Evolutionary conservation across 1,140 invertebrate species (phyloP).

Genomic region (Heliconius hewitsoni): DNA sequence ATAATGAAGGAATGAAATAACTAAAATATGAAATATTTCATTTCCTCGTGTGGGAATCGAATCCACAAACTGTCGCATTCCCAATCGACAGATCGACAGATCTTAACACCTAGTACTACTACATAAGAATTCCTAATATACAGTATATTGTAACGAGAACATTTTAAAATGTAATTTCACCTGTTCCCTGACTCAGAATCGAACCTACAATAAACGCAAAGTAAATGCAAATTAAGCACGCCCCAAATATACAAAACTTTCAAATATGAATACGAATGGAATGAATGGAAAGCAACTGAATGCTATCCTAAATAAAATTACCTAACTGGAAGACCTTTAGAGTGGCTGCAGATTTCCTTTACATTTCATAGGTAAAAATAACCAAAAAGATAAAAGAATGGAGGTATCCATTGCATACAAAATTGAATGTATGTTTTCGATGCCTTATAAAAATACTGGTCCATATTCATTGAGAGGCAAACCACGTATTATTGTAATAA

Average conservation of each 20-base stretch:
- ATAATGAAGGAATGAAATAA: no score
- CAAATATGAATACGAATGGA: slow-evolving; percentile 4
- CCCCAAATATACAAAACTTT: not conserved
- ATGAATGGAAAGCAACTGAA: slow-evolving; percentile 2
- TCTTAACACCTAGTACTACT: not conserved
- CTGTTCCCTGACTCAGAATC: not conserved
- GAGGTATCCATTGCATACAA: slow-evolving; percentile 13
- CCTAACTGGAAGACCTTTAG: not conserved
- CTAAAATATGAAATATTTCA: no score
- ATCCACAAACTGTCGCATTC: no score
- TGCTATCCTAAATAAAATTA: not conserved
- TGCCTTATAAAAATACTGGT: slow-evolving; percentile 12
- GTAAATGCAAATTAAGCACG: not conserved
- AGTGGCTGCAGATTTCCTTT: slow-evolving; percentile 4
- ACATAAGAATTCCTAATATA: not conserved
- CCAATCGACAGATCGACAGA: no score
- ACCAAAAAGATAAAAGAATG: not conserved
- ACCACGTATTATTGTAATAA: slow-evolving; percentile 34
- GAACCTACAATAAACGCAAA: not conserved
- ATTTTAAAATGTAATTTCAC: no score
- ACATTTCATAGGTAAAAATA: slow-evolving; percentile 20
- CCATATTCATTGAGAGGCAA: not conserved
- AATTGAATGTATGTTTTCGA: slow-evolving; percentile 21
- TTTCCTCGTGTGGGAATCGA: no score
- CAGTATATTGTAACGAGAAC: no score